phyloP scores from a whole-genome alignment of 2,888 invertebrate genomes.

The Pristionchus maxplancki region DNA sequence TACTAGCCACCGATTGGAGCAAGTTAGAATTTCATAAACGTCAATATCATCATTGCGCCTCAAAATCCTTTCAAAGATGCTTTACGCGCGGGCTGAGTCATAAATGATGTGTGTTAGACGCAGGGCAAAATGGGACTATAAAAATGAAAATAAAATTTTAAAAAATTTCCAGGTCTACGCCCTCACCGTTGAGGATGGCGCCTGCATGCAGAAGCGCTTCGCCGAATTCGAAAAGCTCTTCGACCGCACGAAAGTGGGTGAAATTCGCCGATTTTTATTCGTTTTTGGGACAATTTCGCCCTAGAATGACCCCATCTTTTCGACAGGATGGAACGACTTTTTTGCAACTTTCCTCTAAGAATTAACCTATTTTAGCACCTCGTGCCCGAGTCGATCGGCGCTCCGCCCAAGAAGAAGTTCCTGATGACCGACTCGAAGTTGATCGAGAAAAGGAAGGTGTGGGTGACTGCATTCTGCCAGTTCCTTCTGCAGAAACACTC shows the following conservation, averaged over 20 bases:
- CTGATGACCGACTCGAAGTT: slow-evolving; percentile 54
- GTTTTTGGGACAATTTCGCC: not conserved
- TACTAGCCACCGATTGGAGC: not conserved
- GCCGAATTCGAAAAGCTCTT: slow-evolving; percentile 71
- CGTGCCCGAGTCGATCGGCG: slow-evolving; percentile 34
- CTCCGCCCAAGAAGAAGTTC: slow-evolving; percentile 52
- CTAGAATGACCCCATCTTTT: not conserved
- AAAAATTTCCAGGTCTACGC: slow-evolving; percentile 59
- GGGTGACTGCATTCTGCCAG: slow-evolving; percentile 67
- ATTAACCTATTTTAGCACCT: not conserved
- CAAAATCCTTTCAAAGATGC: no score
- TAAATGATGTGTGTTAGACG: no score
- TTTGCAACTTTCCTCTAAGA: not conserved
- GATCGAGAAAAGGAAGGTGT: slow-evolving; percentile 68
- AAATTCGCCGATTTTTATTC: not conserved
- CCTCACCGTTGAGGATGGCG: slow-evolving; percentile 61
- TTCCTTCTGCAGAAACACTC: slow-evolving; percentile 62
- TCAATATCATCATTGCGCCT: no score
- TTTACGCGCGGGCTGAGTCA: not conserved
- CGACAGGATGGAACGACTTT: not conserved
- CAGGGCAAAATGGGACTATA: no score
- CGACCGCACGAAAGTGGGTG: slow-evolving; percentile 52
- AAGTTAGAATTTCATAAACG: not conserved
- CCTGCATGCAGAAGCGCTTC: slow-evolving; percentile 64
- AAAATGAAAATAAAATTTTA: no score